These are phyloP conservation scores for Paramormyrops kingsleyae DNA, from an alignment of 2,113 vertebrate genomes.

Conservation along the genomic window DNA sequence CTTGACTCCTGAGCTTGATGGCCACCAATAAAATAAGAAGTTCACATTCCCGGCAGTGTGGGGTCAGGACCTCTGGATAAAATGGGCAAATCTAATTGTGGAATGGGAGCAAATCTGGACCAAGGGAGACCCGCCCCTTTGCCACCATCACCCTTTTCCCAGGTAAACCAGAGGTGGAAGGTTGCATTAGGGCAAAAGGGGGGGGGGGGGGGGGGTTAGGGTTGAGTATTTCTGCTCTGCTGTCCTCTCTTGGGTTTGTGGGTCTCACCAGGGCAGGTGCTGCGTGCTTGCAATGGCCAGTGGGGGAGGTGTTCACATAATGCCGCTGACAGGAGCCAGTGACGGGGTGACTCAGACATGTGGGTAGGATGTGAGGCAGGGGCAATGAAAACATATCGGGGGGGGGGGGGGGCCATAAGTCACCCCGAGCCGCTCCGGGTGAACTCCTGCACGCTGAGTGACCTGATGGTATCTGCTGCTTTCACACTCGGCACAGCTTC, in stretches of 20 bases:
- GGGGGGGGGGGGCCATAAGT: conserved; percentile 36
- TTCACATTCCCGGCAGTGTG: conserved; percentile 45
- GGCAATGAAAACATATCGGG: conserved; percentile 43
- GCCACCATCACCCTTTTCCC: neutral
- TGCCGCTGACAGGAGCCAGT: conserved; percentile 11
- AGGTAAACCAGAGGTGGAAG: conserved; percentile 24
- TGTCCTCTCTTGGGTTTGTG: conserved; percentile 23
- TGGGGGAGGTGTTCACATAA: neutral
- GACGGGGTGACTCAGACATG: conserved; percentile 23
- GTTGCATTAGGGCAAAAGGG: conserved; percentile 50
- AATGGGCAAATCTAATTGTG: conserved; percentile 40
- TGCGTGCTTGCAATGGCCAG: conserved; percentile 20
- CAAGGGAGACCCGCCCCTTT: neutral
- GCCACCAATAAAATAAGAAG: conserved; percentile 45
- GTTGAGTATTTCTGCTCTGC: conserved; percentile 5
- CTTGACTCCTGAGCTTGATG: conserved; percentile 28
- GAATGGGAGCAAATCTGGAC: conserved; percentile 31
- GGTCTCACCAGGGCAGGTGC: conserved; percentile 23
- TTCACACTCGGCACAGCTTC: conserved; percentile 52
- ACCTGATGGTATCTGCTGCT: conserved; percentile 60
- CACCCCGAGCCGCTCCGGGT: conserved; percentile 38
- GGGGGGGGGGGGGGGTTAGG: neutral
- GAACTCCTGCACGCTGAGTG: conserved; percentile 50
- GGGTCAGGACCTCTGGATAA: conserved; percentile 45
- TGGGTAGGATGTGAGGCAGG: conserved; percentile 28